Base-by-base conservation (phyloP, 2,888 invertebrate species). In the Rhopalosiphum nymphaeae region DNA sequence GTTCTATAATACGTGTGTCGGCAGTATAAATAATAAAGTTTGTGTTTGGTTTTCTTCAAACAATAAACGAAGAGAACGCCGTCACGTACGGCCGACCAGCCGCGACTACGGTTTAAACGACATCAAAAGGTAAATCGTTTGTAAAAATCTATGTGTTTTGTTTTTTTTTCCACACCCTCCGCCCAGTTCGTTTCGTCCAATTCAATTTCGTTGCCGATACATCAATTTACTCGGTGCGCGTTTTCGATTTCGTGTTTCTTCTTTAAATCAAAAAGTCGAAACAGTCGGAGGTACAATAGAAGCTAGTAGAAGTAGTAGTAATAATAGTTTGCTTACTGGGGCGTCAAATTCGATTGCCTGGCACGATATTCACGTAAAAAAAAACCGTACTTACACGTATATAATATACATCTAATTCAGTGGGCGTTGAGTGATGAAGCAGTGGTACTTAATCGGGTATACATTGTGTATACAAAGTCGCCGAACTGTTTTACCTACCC, bases 341-440 rank as follows among this genome's bases (percentile, higher is more conserved):
- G 61, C 91, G 53, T 91, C 44, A 61, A 94, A 94, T 91, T 93
- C 89, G 78, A 93, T 93, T 89, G 92, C 53, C 56, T 78, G 44
- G 67, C 42, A 67, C 29, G 42, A 92, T 42, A 92, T 11, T 61
- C 61, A 11, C 57, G 44, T 49, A 57, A 16, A 61, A 61, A 61
- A 49, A n/a, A 29, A 9, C 10, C 21, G 21, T 67, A 26, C 36
- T 25, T 36, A 16, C 0, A 16, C 29, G 2, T 61, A 29, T 89
- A 49, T 67, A 46, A n/a, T 90, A 13, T 49, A 67, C n/a, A n/a
- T 90, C 11, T 67, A 78, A 11, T n/a, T 53, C 46, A 10, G 56
- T 1, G 53, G 56, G 36, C 56, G 11, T 36, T 56, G 53, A 88
- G 36, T 56, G 88, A 88, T 88, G 87, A 29, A 25, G 87, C 46